Evolutionary conservation across 2,113 vertebrate genomes (phyloP).

Genomic region (Carlito syrichta): DNA sequence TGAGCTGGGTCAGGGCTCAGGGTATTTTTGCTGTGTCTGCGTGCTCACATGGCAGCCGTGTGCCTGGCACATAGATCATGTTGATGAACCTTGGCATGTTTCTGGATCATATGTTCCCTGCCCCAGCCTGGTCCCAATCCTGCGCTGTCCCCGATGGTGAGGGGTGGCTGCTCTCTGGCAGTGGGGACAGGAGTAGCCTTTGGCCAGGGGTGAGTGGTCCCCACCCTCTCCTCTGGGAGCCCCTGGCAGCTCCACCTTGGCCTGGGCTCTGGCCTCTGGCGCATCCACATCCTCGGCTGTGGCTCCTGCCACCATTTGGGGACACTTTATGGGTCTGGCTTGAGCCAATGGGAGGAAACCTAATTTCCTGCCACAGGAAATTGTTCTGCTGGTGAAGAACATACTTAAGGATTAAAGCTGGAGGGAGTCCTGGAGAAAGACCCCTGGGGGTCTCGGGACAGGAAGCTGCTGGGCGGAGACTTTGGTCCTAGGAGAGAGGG

Average conservation of each 20-base stretch:
- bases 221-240: background rate
- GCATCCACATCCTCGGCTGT: background rate
- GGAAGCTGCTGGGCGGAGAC: background rate
- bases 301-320: conserved; percentile 3
- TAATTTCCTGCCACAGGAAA: conserved; percentile 66
- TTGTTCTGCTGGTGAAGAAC: conserved; percentile 32
- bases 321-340: conserved; percentile 25
- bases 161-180: background rate
- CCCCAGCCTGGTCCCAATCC: background rate
- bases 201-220: background rate
- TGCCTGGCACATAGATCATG: fast-evolving
- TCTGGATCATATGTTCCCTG: background rate
- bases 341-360: conserved; percentile 67
- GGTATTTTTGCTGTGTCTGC: background rate
- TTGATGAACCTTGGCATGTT: background rate
- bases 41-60: fast-evolving
- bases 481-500: background rate
- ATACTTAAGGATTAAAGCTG: conserved; percentile 3
- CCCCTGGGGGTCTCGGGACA: background rate
- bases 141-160: background rate
- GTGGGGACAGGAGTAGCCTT: background rate
- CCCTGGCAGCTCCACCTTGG: background rate
- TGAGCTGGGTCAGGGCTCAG: background rate
- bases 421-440: conserved; percentile 1
- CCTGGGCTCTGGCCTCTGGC: background rate